Evolutionary conservation across 1,140 invertebrate genomes (phyloP), one percentile per base, ranked within the genome.

Genomic region (Diuraphis noxia): DNA sequence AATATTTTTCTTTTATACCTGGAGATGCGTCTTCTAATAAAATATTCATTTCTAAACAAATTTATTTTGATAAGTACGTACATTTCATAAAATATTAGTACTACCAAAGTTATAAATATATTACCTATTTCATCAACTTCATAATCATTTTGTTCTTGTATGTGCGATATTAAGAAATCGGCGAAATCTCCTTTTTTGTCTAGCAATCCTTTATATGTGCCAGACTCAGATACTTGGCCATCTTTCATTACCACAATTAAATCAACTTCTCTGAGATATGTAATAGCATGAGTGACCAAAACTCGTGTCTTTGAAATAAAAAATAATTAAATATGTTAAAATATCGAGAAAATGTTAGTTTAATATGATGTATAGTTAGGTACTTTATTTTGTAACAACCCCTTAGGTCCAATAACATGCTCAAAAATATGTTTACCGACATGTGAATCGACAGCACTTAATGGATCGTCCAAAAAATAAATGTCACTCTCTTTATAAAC

Each of bases 381-480:
- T 82, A 93, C 93, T 89, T 97, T 98, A 72, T 95, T 95, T 92
- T 96, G 96, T 36, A 98, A 94, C 5, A 98, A 92, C 36, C 98
- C 97, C 88, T 95, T 96, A 17, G 97, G 96, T 82, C 97, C 97
- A 92, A 97, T 96, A 84, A 97, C 96, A 93, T 98, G 96, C 92
- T 99, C 98, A 93, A 99, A 99, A 92, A 99, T 98, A 93, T 99
- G 98, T 94, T 98, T 98, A 21, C 98, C 97, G 34, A 99, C 98
- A 94, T 99, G 98, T 63, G 97, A 96, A 94, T 99, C 98, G 7
- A 99, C 97, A 21, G 98, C 98, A 93, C 98, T 98, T 30, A 99
- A 95, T 4, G 98, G 98, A 95, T 99, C 98, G 94, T 99, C 99
- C 92, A 99, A 94, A 93, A 98, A 96, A 94, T 98, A 99, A 82